Conservation (phyloP, 2,113 vertebrate genomes). For the Sterrhoptilus dennistouni region DNA sequence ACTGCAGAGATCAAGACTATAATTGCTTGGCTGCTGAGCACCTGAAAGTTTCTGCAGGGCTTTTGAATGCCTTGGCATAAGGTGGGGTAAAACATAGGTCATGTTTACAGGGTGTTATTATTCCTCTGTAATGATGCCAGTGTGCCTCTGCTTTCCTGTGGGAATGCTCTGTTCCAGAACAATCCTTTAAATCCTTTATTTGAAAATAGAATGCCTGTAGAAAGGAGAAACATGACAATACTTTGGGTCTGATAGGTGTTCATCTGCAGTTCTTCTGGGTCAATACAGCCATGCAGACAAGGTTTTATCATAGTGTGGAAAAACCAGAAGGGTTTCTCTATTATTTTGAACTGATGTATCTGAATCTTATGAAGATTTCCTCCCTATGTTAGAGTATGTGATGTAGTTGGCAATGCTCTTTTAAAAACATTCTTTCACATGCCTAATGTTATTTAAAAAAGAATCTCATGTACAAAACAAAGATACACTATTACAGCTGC, state of each 20-base stretch:
- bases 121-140: slow-evolving; percentile 14
- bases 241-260: not conserved
- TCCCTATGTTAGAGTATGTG: not conserved
- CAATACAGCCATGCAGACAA: not conserved
- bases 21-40: slow-evolving; percentile 37
- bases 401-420: not conserved
- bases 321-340: not conserved
- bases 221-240: not conserved
- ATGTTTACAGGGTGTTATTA: slow-evolving; percentile 23
- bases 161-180: slow-evolving; percentile 27
- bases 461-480: not conserved
- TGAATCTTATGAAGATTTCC: not conserved
- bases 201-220: not conserved
- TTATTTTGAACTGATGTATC: not conserved
- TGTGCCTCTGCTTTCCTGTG: slow-evolving; percentile 19
- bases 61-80: slow-evolving; percentile 24
- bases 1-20: not conserved
- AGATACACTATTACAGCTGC: not conserved
- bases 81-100: slow-evolving; percentile 7
- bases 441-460: not conserved
- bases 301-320: not conserved
- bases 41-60: not conserved
- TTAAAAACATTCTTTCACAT: not conserved
- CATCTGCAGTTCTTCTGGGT: not conserved
- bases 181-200: slow-evolving; percentile 31